These are phyloP conservation scores for Rallus crepitans DNA, from an alignment of 2,797 vertebrate genomes.

Conservation along the genomic window DNA sequence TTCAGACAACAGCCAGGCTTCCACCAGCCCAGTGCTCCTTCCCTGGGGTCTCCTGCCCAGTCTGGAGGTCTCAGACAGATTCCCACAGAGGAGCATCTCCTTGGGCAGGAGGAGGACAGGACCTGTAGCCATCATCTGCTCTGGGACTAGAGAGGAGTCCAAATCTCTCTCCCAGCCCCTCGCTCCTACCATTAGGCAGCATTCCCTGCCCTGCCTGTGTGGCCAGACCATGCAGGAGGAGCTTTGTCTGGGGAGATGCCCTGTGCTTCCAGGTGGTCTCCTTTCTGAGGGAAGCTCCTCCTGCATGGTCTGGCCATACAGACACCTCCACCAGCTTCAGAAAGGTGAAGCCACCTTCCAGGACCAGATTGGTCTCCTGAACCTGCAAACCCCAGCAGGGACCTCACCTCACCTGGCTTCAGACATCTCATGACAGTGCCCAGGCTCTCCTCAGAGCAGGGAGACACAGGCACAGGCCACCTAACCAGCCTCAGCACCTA, in stretches of 20 bases:
- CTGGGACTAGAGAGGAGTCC: rapidly evolving
- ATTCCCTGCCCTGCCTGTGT: background rate
- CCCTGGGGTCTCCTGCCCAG: background rate
- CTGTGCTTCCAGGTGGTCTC: too few species aligned
- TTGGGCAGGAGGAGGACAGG: background rate
- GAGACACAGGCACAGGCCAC: background rate
- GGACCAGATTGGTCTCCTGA: background rate
- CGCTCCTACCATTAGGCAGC: rapidly evolving
- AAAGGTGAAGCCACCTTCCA: background rate
- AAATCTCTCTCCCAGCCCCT: background rate
- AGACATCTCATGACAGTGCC: background rate
- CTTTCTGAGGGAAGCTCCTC: background rate
- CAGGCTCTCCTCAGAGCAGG: background rate
- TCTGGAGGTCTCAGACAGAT: background rate
- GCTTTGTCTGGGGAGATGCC: too few species aligned
- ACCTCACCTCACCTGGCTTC: background rate
- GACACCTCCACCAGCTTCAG: background rate
- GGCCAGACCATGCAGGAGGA: too few species aligned
- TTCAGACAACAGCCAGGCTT: background rate
- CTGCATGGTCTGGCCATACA: background rate
- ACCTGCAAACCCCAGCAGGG: background rate
- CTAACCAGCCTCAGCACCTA: background rate
- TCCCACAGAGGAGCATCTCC: background rate
- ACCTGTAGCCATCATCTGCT: background rate
- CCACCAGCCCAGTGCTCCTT: background rate